Base-by-base conservation (phyloP, 2,113 vertebrate genomes). In the Mobula hypostoma region DNA sequence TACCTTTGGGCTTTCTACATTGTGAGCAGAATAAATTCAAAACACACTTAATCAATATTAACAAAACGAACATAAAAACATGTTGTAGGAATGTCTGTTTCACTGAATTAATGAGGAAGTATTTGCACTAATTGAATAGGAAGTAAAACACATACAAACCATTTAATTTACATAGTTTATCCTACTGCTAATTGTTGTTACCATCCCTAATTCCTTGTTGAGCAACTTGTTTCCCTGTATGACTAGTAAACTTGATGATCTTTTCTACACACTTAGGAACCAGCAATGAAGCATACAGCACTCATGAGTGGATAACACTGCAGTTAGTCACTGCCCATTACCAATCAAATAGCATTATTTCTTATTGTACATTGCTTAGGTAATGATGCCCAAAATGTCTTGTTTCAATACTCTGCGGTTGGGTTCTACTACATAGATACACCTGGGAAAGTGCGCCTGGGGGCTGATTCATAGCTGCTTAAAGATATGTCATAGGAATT, bases 21-120 rank as follows among this genome's bases (percentile, higher is more conserved):
- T 93, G 19, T 36, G 66, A 27, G 90, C 21, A 93, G 68, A 93
- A 93, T 74, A 93, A 72, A 93, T 93, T 27, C 36, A 74, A 74
- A 48, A 68, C 14, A 70, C 19, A 19, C 3, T 93, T 63, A 74
- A 74, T 93, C 90, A 93, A 93, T 93, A 72, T 48, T 63, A 63
- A 48, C 19, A 74, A 27, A 72, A 48, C 7, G 8, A 40, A 40
- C 12, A 27, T 21, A 70, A 93, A 93, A 74, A 27, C 66, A 48
- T 27, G 90, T 92, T n/a, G 32, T 27, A 32, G 19, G 74, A 93
- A 6, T 14, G 72, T 36, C 3, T 29, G 70, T 15, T 36, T 32
- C 88, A 92, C 83, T 74, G 21, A 48, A 12, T 93, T 93, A 68
- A 32, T 32, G 58, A 74, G 40, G n/a, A 74, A 74, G 11, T 93